Conservation (phyloP, 2,797 vertebrate species). For the Smutsia gigantea region DNA sequence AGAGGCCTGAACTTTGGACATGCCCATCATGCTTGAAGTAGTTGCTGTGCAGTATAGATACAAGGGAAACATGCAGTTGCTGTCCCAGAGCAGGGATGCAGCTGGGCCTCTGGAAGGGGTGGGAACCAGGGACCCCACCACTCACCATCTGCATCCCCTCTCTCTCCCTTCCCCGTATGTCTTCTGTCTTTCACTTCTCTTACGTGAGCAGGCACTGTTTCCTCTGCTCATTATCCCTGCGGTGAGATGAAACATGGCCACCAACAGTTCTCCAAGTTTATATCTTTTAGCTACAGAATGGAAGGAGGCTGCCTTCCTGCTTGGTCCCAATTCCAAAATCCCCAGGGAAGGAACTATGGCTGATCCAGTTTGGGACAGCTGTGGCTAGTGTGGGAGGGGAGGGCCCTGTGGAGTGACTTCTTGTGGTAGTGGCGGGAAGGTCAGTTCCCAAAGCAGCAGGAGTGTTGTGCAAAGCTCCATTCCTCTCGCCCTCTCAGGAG, state of each 20-base stretch:
- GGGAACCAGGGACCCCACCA: not conserved
- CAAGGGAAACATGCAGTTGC: not conserved
- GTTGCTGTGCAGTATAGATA: not conserved
- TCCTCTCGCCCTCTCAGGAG: not conserved
- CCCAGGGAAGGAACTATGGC: slow-evolving; percentile 17
- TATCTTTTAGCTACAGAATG: slow-evolving; percentile 21
- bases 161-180: not conserved
- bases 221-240: not conserved
- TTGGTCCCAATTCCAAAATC: not conserved
- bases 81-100: not conserved
- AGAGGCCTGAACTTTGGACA: not conserved
- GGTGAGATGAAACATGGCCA: not conserved
- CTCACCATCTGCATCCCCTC: not conserved
- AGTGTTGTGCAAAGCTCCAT: not conserved
- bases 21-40: not conserved
- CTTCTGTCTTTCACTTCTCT: not conserved
- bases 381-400: not conserved
- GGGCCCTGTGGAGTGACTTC: not conserved
- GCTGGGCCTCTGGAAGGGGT: not conserved
- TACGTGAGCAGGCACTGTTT: not conserved
- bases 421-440: not conserved
- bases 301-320: slow-evolving; percentile 23
- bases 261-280: not conserved
- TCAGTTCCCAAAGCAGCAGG: not conserved
- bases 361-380: not conserved